Conservation (phyloP, 1,140 invertebrate species). For the Triops cancriformis region DNA sequence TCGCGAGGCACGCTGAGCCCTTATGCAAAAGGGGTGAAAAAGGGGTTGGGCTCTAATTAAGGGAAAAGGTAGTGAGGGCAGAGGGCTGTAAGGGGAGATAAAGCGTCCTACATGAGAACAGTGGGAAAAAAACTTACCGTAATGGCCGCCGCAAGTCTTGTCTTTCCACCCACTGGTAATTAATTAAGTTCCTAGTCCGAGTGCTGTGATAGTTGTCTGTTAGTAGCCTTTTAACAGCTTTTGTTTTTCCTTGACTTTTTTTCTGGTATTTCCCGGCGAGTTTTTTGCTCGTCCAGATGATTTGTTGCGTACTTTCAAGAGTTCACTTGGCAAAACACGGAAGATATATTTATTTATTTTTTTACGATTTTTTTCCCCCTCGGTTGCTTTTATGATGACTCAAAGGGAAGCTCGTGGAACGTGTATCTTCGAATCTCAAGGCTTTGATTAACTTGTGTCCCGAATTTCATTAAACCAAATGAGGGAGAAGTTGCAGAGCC, state of each 20-base stretch:
- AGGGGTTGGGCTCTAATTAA: neutral
- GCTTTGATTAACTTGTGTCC: too few relatives aligned
- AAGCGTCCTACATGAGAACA: neutral
- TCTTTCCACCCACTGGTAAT: neutral
- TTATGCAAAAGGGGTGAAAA: neutral
- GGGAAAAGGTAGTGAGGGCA: neutral
- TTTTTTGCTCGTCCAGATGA: neutral
- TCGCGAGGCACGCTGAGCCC: neutral
- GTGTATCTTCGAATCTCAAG: too few relatives aligned
- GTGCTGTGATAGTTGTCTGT: neutral
- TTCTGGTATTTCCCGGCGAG: neutral
- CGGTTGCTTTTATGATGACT: too few relatives aligned
- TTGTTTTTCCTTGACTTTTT: neutral
- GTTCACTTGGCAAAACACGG: too few relatives aligned
- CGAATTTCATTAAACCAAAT: too few relatives aligned
- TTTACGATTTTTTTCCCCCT: too few relatives aligned
- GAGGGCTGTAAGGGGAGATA: neutral
- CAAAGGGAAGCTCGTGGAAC: too few relatives aligned
- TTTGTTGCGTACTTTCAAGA: too few relatives aligned
- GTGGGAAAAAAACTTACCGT: neutral
- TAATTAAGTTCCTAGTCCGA: neutral
- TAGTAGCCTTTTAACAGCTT: neutral
- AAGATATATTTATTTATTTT: too few relatives aligned
- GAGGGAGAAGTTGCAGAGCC: too few relatives aligned
- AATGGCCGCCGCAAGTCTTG: neutral